Evolutionary conservation across 2,888 invertebrate species (phyloP).

Genomic region (Oligia latruncula): DNA sequence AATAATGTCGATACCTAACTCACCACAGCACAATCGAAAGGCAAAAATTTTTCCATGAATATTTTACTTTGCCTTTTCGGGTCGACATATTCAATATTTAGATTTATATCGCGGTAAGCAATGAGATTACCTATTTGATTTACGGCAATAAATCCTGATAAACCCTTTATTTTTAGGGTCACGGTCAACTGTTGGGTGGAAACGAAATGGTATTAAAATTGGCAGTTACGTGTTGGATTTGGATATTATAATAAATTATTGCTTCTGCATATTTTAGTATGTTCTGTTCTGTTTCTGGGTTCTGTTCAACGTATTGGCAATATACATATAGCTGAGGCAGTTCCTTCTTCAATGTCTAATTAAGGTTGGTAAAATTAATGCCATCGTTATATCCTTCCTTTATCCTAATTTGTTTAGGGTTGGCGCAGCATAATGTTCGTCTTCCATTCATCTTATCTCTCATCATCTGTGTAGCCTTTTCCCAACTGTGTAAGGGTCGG

Average conservation of each 20-base stretch:
- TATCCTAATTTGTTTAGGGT: neutral
- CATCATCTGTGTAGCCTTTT: neutral
- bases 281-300: no score
- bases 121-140: constrained; percentile 67
- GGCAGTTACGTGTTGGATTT: constrained; percentile 47
- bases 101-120: constrained; percentile 71
- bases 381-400: neutral
- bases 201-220: constrained; percentile 47
- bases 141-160: constrained; percentile 55
- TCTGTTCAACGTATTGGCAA: neutral
- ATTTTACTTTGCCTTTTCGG: constrained; percentile 71
- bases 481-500: neutral
- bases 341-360: neutral
- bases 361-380: neutral
- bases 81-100: constrained; percentile 75
- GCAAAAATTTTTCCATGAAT: constrained; percentile 71
- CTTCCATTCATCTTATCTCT: neutral
- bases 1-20: constrained; percentile 40
- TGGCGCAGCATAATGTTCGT: neutral
- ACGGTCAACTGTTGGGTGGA: constrained; percentile 35
- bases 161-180: constrained; percentile 60
- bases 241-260: constrained; percentile 37
- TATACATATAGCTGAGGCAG: neutral
- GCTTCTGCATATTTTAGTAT: constrained; percentile 15
- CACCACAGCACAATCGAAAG: constrained; percentile 39